These are phyloP conservation scores for Diadema setosum DNA, from an alignment of 35 echinoderm and acorn worm species.

Conservation along the genomic window DNA sequence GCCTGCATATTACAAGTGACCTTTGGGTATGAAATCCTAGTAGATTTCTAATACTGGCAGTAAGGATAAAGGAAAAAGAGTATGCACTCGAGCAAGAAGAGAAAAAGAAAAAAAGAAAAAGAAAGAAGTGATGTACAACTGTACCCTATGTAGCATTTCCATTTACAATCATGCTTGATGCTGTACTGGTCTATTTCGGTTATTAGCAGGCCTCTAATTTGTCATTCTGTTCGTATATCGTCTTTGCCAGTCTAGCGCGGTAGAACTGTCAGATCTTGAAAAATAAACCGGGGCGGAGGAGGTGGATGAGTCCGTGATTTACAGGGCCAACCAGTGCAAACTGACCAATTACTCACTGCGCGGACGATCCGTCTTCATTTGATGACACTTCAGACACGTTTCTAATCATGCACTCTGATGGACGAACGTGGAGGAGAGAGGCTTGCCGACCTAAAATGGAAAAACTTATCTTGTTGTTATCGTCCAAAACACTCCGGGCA, in stretches of 20 bases:
- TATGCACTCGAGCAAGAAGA: too few relatives aligned
- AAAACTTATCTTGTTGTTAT: neutral
- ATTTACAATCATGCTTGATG: too few relatives aligned
- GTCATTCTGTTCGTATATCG: neutral
- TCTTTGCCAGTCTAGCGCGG: neutral
- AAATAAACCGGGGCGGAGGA: neutral
- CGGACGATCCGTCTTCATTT: neutral
- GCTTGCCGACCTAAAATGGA: neutral
- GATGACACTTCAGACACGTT: neutral
- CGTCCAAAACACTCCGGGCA: neutral
- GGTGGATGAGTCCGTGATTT: too few relatives aligned
- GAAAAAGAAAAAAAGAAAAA: too few relatives aligned
- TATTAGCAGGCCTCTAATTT: neutral
- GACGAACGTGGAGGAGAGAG: neutral
- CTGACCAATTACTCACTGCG: conserved; percentile 1
- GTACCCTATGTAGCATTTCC: too few relatives aligned
- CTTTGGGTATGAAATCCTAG: too few relatives aligned
- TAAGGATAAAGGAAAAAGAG: too few relatives aligned
- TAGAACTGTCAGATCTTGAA: neutral
- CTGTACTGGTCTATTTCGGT: too few relatives aligned
- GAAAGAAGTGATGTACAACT: too few relatives aligned
- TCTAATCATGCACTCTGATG: too few relatives aligned
- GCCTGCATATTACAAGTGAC: too few relatives aligned
- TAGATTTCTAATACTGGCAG: too few relatives aligned
- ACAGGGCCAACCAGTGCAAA: neutral